Percentiles rank a stretch among this genome's conserved stretches.
Evolutionary conservation across 2,113 vertebrate genomes (phyloP).

Genomic region (Propithecus coquereli): DNA sequence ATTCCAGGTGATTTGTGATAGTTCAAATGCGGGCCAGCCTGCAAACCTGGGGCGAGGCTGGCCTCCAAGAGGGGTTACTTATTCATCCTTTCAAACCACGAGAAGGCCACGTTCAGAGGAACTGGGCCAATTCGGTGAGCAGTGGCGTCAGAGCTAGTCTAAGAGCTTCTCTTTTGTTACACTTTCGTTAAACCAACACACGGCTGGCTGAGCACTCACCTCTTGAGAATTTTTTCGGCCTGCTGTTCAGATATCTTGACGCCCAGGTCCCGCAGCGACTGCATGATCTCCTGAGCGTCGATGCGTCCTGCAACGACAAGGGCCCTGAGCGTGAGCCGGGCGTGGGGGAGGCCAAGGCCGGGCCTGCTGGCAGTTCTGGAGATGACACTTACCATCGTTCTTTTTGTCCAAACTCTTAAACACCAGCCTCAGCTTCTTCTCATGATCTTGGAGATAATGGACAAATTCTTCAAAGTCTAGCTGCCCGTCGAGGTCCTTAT

Average conservation of each 20-base stretch:
- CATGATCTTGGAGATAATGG: conserved; percentile 96
- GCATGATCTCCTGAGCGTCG: conserved; percentile 95
- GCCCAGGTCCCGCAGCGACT: conserved; percentile 94
- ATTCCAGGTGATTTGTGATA: not conserved
- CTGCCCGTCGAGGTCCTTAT: conserved; percentile 96
- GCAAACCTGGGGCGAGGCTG: not conserved
- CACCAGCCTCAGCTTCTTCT: conserved; percentile 95
- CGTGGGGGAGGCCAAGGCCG: fast-evolving
- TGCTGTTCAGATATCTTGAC: conserved; percentile 97
- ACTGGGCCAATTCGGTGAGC: not conserved
- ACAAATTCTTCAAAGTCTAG: conserved; percentile 98
- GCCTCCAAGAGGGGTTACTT: not conserved
- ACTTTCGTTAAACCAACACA: not conserved
- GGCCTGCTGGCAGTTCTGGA: fast-evolving
- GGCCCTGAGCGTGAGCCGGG: not conserved
- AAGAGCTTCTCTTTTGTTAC: not conserved
- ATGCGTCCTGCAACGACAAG: conserved; percentile 86
- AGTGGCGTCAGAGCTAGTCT: not conserved
- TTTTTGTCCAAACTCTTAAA: conserved; percentile 98
- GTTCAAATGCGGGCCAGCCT: not conserved
- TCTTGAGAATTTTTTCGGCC: conserved; percentile 95
- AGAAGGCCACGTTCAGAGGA: not conserved
- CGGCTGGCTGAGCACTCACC: conserved; percentile 80
- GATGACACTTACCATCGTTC: conserved; percentile 89
- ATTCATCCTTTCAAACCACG: not conserved